A percentile compares a stretch with the other conserved stretches of the same genome.
These are phyloP conservation scores for Monoplex corrugatus DNA, from an alignment of 2,888 invertebrate species.

Conservation along the genomic window DNA sequence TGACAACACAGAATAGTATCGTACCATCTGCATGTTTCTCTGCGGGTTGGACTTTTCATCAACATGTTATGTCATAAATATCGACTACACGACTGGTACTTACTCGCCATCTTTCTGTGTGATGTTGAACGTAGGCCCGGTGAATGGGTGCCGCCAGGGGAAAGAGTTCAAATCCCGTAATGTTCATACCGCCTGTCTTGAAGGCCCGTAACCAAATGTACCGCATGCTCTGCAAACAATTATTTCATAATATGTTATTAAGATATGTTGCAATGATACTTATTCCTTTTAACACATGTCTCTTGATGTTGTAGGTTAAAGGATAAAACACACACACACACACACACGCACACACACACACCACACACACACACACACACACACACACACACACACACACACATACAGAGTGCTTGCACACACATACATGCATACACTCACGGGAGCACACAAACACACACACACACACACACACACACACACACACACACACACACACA, in stretches of 20 bases:
- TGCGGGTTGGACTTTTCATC: too few species aligned
- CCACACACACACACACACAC: conserved; percentile 16
- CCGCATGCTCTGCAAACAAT: conserved; percentile 89
- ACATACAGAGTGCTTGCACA: neutral
- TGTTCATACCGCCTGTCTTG: conserved; percentile 95
- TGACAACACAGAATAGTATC: too few species aligned
- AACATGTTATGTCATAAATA: too few species aligned
- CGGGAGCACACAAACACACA: neutral
- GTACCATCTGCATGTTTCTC: too few species aligned
- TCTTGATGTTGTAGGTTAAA: neutral
- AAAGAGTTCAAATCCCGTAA: conserved; percentile 91
- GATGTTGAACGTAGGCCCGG: neutral
- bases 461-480: neutral
- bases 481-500: neutral
- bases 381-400: conserved; percentile 1
- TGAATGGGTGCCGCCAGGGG: neutral
- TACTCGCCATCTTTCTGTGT: neutral
- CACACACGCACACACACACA: conserved; percentile 28
- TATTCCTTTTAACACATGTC: neutral
- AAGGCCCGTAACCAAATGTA: conserved; percentile 95
- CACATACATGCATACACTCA: neutral
- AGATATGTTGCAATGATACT: too few species aligned
- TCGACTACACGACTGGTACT: too few species aligned
- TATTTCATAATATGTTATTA: too few species aligned
- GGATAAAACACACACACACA: neutral